Evolutionary conservation across 2,888 invertebrate species (phyloP).

Genomic region (Eilema caniola): DNA sequence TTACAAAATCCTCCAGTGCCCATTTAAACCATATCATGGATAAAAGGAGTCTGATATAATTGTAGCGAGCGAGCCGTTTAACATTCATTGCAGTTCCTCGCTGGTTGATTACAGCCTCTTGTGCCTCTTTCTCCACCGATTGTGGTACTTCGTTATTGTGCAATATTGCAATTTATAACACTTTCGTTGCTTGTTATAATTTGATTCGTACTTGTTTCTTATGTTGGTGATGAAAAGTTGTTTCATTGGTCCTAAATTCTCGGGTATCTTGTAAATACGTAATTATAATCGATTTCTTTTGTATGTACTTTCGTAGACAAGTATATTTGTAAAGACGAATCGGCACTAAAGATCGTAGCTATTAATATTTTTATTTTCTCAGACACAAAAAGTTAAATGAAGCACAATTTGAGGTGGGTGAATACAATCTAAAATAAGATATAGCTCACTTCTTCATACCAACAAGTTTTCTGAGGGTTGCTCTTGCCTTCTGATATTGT

Average conservation of each 20-base stretch:
- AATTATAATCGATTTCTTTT: not conserved
- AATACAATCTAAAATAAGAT: no score
- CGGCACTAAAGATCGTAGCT: no score
- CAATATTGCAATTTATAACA: slow-evolving; percentile 28
- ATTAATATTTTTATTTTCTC: no score
- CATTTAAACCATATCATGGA: slow-evolving; percentile 24
- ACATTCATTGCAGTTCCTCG: slow-evolving; percentile 44
- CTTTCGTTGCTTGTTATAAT: slow-evolving; percentile 9
- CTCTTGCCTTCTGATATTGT: no score
- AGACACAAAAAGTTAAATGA: no score
- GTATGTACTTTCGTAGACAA: not conserved
- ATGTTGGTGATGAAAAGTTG: not conserved
- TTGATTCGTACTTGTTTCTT: not conserved
- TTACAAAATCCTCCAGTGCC: slow-evolving; percentile 13
- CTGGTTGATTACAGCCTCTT: slow-evolving; percentile 48
- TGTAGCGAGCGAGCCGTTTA: slow-evolving; percentile 39
- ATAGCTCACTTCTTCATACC: no score
- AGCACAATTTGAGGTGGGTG: no score
- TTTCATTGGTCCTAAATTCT: not conserved
- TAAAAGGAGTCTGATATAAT: slow-evolving; percentile 38
- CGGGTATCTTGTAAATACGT: not conserved
- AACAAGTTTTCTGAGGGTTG: no score
- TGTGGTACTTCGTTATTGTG: slow-evolving; percentile 37
- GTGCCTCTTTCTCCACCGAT: slow-evolving; percentile 40
- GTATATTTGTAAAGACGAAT: not conserved